Evolutionary conservation across 2,113 vertebrate genomes (phyloP).

Genomic region (Strix uralensis): DNA sequence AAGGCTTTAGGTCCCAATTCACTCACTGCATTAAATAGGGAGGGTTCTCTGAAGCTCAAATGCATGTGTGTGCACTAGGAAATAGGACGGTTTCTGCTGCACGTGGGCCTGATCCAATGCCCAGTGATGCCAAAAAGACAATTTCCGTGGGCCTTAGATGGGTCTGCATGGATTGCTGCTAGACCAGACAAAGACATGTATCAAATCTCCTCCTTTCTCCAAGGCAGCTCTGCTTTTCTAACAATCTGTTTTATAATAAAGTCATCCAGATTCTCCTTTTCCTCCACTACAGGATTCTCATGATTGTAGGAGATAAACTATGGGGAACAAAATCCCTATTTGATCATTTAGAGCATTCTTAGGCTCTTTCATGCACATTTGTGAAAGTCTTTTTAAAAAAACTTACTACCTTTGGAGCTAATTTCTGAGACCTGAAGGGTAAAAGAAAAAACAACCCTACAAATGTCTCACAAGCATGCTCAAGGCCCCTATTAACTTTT

Average conservation of each 20-base stretch:
- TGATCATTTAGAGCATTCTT: background rate
- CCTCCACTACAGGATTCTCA: background rate
- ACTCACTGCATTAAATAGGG: background rate
- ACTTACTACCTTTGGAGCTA: background rate
- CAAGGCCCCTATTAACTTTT: background rate
- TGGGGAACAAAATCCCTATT: background rate
- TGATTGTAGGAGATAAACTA: background rate
- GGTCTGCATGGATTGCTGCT: background rate
- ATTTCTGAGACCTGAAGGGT: background rate
- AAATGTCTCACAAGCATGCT: background rate
- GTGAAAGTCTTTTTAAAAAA: background rate
- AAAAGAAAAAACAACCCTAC: background rate
- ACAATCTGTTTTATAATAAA: background rate
- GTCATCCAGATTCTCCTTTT: background rate
- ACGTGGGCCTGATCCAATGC: fast-evolving
- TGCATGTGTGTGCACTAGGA: fast-evolving
- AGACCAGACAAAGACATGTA: background rate
- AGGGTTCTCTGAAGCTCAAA: background rate
- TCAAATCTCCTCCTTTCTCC: background rate
- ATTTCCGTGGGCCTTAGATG: background rate
- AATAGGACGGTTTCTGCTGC: fast-evolving
- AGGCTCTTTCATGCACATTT: background rate
- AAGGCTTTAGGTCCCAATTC: background rate
- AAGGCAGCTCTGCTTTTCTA: background rate
- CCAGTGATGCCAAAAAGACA: background rate